phyloP scores from a whole-genome alignment of 2,113 vertebrate genomes.

The Calonectris borealis region DNA sequence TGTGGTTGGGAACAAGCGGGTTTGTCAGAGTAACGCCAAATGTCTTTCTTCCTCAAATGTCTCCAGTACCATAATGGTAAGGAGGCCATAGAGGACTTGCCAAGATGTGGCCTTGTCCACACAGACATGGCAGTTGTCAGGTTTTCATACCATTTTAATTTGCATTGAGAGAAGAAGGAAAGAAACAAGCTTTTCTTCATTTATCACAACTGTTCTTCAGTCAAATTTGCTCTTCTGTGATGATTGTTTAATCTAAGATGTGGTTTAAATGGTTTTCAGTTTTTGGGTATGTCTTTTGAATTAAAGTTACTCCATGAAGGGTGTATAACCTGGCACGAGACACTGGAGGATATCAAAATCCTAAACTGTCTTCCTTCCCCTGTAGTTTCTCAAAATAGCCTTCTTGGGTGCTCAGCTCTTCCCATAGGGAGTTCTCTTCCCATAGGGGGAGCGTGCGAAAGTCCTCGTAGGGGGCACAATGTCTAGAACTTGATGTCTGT shows the following conservation, averaged over 20 bases:
- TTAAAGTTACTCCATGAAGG: background rate
- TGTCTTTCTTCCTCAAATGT: background rate
- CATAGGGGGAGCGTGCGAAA: accelerated
- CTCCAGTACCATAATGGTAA: too few species aligned
- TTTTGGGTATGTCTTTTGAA: background rate
- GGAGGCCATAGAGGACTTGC: background rate
- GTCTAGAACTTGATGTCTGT: background rate
- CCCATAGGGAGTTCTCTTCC: background rate
- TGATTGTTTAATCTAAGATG: background rate
- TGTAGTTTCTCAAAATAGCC: background rate
- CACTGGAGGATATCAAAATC: background rate
- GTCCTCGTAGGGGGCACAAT: accelerated
- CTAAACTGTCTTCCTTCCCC: background rate
- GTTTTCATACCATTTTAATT: background rate
- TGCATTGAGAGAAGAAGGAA: background rate
- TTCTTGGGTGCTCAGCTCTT: background rate
- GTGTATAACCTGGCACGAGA: background rate
- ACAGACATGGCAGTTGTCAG: accelerated
- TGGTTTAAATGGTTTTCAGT: background rate
- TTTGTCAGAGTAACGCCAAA: background rate
- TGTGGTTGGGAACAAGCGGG: background rate
- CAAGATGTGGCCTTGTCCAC: background rate
- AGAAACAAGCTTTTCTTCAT: background rate
- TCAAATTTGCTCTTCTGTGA: background rate
- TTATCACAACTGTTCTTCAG: background rate